Evolutionary conservation across 2,113 vertebrate genomes (phyloP).

Genomic region (Myrmecophaga tridactyla): DNA sequence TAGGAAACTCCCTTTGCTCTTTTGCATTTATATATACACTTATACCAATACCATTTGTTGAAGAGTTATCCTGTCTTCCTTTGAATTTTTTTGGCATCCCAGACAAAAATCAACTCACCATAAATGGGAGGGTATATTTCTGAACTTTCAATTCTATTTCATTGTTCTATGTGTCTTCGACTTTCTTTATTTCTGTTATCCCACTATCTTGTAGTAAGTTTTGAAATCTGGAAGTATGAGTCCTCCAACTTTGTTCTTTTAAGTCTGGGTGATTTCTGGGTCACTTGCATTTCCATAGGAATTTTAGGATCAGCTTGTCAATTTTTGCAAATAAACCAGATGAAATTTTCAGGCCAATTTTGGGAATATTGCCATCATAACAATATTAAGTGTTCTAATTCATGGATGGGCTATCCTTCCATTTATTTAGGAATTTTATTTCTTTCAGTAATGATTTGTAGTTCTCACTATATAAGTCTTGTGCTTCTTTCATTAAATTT

Average conservation of each 20-base stretch:
- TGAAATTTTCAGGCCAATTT: background rate
- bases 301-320: background rate
- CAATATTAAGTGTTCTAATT: background rate
- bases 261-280: background rate
- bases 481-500: background rate
- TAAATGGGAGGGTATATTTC: background rate
- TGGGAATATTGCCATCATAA: background rate
- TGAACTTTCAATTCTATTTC: background rate
- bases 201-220: background rate
- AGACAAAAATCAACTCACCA: background rate
- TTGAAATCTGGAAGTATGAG: background rate
- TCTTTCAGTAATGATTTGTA: background rate
- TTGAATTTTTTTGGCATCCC: background rate
- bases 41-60: background rate
- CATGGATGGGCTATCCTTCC: background rate
- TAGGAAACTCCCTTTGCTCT: background rate
- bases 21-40: background rate
- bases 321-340: background rate
- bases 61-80: background rate
- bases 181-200: background rate
- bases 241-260: background rate
- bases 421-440: background rate
- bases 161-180: background rate
- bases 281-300: background rate
- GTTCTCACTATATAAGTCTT: background rate